Evolutionary conservation across 2,888 invertebrate genomes (phyloP), one percentile per base, ranked within the genome.

Genomic region (Cosmorhoe ocellata): DNA sequence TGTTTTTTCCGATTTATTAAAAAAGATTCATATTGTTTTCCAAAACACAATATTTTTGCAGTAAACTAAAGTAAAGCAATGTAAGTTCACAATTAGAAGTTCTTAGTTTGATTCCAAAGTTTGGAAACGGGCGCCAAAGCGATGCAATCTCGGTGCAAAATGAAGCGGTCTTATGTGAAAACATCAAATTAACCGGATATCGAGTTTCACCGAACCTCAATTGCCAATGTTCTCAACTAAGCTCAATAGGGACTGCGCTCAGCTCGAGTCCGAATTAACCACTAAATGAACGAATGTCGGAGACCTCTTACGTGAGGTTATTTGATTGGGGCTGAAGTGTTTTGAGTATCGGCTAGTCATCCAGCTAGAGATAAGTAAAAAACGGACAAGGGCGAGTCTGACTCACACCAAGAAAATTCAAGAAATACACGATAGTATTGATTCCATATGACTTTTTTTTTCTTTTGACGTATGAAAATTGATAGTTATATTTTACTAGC

Each of bases 121-220:
- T 49, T 26, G 14, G 49, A 41, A 42, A 28, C 37, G 12, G n/a
- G 27, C 8, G 26, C 31, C 36, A 14, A 37, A 32, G 32, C 37
- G 37, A 32, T 37, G 49, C 42, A 49, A 42, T 49, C 42, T 49
- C 13, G 9, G 32, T 37, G 27, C 32, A 42, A 42, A 49, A 49
- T 42, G 42, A 49, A 49, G 27, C 42, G 18, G 37, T 49, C 32
- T 26, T 27, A 40, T 40, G 32, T 37, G 37, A 49, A 49, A 49
- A 49, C 49, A 49, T 49, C 42, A 49, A 49, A 48, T 48, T 48
- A 48, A 49, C 49, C 27, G 42, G 37, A 49, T 49, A 42, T 49
- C 36, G 49, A 37, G 46, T 47, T 28, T 32, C 18, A 32, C 32
- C 32, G 47, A 49, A 48, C 37, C 42, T 42, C 49, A 37, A 49